Evolutionary conservation across 2,113 vertebrate species (phyloP), one percentile per base, ranked within the genome.

Genomic region (Actinemys pallida): DNA sequence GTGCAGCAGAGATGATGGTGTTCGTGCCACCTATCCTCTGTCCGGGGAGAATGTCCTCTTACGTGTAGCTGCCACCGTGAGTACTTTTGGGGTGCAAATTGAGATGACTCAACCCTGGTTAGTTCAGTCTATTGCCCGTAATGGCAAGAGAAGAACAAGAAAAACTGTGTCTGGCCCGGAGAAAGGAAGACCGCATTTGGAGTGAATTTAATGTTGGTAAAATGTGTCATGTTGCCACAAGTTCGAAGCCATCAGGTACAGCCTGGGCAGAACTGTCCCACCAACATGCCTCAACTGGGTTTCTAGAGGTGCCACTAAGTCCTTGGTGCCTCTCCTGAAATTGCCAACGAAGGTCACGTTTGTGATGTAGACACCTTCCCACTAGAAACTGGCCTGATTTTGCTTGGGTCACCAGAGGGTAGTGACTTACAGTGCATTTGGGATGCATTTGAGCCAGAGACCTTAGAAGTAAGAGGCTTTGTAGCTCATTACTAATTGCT

Each of bases 401-500:
- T 76, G 12, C 31, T 88, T 83, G 50, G 27, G 53, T 79, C 47
- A 62, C 25, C 54, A 84, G 53, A 72, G 31, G 19, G 57, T 88
- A 1, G 0, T 65, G 3, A n/a, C 62, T 87, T 20, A 24, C 56
- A 57, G 25, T 57, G 25, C 56, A 69, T 53, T 52, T 9, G 3
- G 83, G 78, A n/a, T 87, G 50, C 35, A 81, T 72, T 65, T 81
- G 52, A 93, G 90, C 53, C 86, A 86, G 72, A 57, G 45, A 13
- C 39, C 78, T 92, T 52, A 59, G 83, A n/a, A 53, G 83, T 91
- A 91, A 84, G 22, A 81, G 86, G 83, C 83, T 53, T 81, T n/a
- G 56, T 0, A 1, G 10, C 50, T 47, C 83, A 59, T 90, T 75
- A 5, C 88, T 87, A 54, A 81, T 78, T 0, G 0, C 52, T 89